Percentiles rank a stretch among this genome's conserved stretches.
Conservation (phyloP, 1,140 invertebrate genomes). For the Meloidogyne floridensis region DNA sequence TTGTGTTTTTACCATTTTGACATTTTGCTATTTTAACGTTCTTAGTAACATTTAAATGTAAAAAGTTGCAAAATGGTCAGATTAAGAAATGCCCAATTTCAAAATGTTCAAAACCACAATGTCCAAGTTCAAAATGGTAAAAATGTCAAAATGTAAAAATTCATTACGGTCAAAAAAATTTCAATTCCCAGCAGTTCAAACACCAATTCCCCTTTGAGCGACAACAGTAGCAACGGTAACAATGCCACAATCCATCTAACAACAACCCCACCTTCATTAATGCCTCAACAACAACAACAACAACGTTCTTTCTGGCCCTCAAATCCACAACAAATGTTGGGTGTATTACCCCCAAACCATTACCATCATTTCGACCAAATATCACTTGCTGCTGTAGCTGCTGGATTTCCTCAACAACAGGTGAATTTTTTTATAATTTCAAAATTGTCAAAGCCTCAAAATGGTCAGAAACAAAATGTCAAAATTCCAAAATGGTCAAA, state of each 20-base stretch:
- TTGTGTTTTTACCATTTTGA: slow-evolving; percentile 4
- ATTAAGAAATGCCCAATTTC: not conserved
- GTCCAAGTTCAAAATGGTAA: not conserved
- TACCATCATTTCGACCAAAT: slow-evolving; percentile 25
- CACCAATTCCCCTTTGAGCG: slow-evolving; percentile 23
- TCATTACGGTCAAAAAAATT: not conserved
- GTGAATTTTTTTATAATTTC: not conserved
- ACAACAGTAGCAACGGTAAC: slow-evolving; percentile 14
- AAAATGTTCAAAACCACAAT: not conserved
- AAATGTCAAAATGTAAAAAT: not conserved
- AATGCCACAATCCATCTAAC: not conserved
- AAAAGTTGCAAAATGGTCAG: not conserved
- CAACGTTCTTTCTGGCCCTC: slow-evolving; percentile 3
- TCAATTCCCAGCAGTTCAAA: slow-evolving; percentile 2
- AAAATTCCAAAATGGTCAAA: no score
- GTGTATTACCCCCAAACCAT: not conserved
- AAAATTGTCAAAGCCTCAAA: not conserved
- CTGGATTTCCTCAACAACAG: slow-evolving; percentile 16
- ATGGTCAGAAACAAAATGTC: not conserved
- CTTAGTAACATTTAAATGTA: no score
- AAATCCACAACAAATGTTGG: slow-evolving; percentile 9
- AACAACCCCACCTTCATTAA: not conserved
- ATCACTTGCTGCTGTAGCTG: slow-evolving; percentile 24
- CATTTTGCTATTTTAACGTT: not conserved
- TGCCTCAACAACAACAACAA: slow-evolving; percentile 12